Evolutionary conservation across 1,140 invertebrate species (phyloP).

Genomic region (Phymastichus coffea): DNA sequence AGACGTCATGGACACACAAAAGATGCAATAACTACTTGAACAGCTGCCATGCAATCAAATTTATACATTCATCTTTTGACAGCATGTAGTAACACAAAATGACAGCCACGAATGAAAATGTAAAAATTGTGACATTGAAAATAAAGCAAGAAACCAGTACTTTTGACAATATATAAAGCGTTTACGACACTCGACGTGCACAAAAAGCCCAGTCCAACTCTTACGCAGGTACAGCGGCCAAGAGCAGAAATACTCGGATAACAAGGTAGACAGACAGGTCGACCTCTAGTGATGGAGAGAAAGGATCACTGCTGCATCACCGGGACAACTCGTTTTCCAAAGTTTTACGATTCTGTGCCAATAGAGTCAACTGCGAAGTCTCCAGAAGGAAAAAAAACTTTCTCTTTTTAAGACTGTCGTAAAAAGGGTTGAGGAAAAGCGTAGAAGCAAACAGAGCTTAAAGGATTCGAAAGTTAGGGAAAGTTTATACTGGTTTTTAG

Average conservation of each 20-base stretch:
- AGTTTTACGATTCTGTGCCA: constrained; percentile 30
- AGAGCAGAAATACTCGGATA: too few relatives aligned
- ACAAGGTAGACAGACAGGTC: neutral
- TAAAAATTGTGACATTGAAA: too few relatives aligned
- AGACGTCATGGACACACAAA: too few relatives aligned
- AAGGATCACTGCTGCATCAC: too few relatives aligned
- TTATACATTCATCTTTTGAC: too few relatives aligned
- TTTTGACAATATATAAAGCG: neutral
- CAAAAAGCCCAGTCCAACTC: neutral
- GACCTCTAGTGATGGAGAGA: too few relatives aligned
- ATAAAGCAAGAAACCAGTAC: neutral
- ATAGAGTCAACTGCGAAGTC: constrained; percentile 13
- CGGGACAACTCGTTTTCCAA: constrained; percentile 22
- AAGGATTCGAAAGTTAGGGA: constrained; percentile 39
- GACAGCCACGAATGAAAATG: too few relatives aligned
- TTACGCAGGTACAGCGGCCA: neutral
- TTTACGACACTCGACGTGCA: neutral
- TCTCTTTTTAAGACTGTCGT: constrained; percentile 38
- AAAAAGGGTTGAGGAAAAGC: constrained; percentile 44
- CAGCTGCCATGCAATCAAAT: too few relatives aligned
- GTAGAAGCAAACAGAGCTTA: constrained; percentile 17
- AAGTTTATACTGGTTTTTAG: too few relatives aligned
- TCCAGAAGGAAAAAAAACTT: constrained; percentile 41
- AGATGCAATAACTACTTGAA: too few relatives aligned
- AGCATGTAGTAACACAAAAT: too few relatives aligned